These are phyloP conservation scores for Puffinus mauretanicus DNA, from an alignment of 2,113 vertebrate genomes.

Conservation along the genomic window DNA sequence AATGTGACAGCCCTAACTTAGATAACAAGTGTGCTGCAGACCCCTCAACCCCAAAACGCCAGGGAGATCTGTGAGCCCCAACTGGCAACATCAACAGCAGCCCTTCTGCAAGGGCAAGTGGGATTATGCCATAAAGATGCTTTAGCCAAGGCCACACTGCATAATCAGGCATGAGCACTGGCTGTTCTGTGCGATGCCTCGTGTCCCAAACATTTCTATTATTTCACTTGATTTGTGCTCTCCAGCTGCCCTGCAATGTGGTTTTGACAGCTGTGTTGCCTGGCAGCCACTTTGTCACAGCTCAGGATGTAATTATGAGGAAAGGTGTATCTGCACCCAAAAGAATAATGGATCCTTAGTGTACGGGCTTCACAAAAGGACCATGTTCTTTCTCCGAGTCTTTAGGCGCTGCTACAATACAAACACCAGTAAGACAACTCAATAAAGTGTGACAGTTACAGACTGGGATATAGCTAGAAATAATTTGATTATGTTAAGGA, in stretches of 20 bases:
- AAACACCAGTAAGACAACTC: background rate
- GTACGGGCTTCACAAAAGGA: background rate
- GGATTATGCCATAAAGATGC: background rate
- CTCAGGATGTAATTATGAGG: conserved; percentile 15
- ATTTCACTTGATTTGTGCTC: background rate
- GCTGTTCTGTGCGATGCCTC: background rate
- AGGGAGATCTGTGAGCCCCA: background rate
- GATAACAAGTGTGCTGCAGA: background rate
- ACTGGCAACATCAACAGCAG: fast-evolving
- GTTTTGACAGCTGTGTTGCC: conserved; percentile 24
- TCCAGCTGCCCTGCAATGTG: background rate
- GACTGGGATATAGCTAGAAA: background rate
- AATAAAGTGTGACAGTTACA: background rate
- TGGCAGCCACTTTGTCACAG: conserved; percentile 18
- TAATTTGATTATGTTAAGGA: conserved; percentile 4
- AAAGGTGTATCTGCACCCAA: background rate
- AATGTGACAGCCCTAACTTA: background rate
- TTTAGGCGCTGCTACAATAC: background rate
- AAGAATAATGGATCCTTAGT: background rate
- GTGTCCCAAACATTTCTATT: background rate
- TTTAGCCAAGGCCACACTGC: background rate
- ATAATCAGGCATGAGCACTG: background rate
- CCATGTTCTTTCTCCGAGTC: background rate
- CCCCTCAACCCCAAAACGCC: background rate
- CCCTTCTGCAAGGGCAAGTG: background rate